A percentile compares a stretch with the other conserved stretches of the same genome.
phyloP scores from a whole-genome alignment of 2,888 invertebrate genomes.

The Gandaritis pyraliata region DNA sequence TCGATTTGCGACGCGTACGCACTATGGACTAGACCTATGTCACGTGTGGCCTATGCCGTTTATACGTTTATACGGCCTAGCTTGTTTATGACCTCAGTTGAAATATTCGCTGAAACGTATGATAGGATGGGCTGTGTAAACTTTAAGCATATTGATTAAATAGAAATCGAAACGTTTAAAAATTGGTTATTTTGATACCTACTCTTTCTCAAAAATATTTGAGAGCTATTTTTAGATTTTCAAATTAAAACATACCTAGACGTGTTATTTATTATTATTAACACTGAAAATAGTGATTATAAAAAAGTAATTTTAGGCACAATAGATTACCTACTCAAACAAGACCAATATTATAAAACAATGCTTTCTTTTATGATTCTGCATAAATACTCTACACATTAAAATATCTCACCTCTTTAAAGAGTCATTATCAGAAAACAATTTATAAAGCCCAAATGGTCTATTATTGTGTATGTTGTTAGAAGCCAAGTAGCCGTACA shows the following conservation, averaged over 20 bases:
- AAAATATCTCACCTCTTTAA: conserved; percentile 20
- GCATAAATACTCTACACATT: no score
- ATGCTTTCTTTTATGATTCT: no score
- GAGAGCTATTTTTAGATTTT: no score
- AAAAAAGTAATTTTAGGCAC: no score
- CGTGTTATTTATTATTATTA: no score
- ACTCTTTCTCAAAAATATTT: no score
- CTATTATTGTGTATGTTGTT: conserved; percentile 87
- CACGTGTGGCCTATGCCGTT: conserved; percentile 8
- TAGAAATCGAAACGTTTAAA: no score
- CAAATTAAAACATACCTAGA: no score
- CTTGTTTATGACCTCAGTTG: conserved; percentile 12
- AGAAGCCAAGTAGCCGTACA: conserved; percentile 86
- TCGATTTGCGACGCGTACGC: conserved; percentile 34
- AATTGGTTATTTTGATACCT: background rate
- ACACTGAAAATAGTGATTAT: no score
- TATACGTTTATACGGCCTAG: conserved; percentile 13
- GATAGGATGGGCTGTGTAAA: background rate
- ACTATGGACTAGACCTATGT: conserved; percentile 26
- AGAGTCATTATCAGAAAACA: conserved; percentile 73
- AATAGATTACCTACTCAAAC: no score
- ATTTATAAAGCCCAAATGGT: conserved; percentile 86
- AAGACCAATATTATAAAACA: no score
- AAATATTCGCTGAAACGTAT: conserved; percentile 13
- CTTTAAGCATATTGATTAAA: background rate